These are phyloP conservation scores for Physeter macrocephalus DNA, from an alignment of 2,113 vertebrate species.

Conservation along the genomic window DNA sequence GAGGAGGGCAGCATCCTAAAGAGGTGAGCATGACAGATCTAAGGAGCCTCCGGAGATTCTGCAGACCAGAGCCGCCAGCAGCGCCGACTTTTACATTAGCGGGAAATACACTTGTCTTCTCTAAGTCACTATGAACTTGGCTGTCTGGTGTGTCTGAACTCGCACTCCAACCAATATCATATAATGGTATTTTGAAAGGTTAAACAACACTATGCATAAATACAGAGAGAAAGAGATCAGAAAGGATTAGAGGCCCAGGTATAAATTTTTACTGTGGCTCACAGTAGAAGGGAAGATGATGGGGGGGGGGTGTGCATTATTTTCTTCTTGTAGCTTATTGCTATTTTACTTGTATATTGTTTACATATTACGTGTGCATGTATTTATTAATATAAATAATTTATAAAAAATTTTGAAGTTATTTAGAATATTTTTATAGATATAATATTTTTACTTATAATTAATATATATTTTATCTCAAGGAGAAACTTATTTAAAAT, in stretches of 20 bases:
- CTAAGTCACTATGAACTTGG: not conserved
- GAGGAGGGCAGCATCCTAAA: not conserved
- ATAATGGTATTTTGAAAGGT: not conserved
- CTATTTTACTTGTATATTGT: not conserved
- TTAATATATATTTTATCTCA: not conserved
- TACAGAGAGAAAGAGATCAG: not conserved
- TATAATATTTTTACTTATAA: not conserved
- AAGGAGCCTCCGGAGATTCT: not conserved
- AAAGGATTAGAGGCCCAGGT: not conserved
- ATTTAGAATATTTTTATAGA: too few relatives aligned
- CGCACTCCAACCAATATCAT: not conserved
- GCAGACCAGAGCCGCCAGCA: too few relatives aligned
- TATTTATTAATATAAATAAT: too few relatives aligned
- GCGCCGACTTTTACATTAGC: fast-evolving
- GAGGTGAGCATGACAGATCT: too few relatives aligned
- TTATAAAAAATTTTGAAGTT: too few relatives aligned
- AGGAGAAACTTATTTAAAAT: not conserved
- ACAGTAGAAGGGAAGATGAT: too few relatives aligned
- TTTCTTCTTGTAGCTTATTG: not conserved
- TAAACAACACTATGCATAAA: not conserved
- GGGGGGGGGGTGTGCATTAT: too few relatives aligned
- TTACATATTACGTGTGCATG: not conserved
- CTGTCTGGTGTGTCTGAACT: too few relatives aligned
- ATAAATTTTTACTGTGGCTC: not conserved
- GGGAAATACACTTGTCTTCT: not conserved